phyloP scores from a whole-genome alignment of 2,888 invertebrate genomes.

The Machimus rusticus region DNA sequence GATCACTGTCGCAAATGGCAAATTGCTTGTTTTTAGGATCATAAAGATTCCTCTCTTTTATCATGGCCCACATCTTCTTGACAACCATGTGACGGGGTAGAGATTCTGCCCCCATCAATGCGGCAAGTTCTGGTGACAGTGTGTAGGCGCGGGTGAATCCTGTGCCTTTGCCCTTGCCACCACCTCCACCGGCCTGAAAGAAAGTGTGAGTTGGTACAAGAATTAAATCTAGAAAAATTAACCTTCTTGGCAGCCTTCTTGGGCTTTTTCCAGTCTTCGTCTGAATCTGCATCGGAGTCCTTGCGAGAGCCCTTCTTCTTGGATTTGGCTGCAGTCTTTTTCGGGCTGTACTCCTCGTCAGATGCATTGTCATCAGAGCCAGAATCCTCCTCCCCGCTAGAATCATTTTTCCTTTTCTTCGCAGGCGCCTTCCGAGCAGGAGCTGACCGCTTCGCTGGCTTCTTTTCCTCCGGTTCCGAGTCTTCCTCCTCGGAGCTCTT shows the following conservation, averaged over 20 bases:
- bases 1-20: constrained; percentile 91
- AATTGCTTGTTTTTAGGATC: constrained; percentile 96
- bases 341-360: constrained; percentile 69
- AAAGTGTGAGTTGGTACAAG: not conserved
- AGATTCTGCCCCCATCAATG: constrained; percentile 80
- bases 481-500: constrained; percentile 57
- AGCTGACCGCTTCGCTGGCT: constrained; percentile 59
- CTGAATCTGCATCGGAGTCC: constrained; percentile 73
- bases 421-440: constrained; percentile 62
- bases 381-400: constrained; percentile 54
- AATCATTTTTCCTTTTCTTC: constrained; percentile 51
- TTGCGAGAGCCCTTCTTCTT: constrained; percentile 61
- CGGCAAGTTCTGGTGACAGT: constrained; percentile 82
- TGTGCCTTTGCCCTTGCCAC: constrained; percentile 69
- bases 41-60: constrained; percentile 86
- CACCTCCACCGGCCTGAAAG: constrained; percentile 52
- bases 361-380: constrained; percentile 65
- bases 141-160: constrained; percentile 87
- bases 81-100: constrained; percentile 91
- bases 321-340: constrained; percentile 61
- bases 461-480: constrained; percentile 43
- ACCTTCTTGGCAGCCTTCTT: constrained; percentile 56
- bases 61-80: constrained; percentile 88
- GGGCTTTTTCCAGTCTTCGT: constrained; percentile 74
- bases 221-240: not conserved